Evolutionary conservation across 1,140 invertebrate species (phyloP).

Genomic region (Heliconius hermathena): DNA sequence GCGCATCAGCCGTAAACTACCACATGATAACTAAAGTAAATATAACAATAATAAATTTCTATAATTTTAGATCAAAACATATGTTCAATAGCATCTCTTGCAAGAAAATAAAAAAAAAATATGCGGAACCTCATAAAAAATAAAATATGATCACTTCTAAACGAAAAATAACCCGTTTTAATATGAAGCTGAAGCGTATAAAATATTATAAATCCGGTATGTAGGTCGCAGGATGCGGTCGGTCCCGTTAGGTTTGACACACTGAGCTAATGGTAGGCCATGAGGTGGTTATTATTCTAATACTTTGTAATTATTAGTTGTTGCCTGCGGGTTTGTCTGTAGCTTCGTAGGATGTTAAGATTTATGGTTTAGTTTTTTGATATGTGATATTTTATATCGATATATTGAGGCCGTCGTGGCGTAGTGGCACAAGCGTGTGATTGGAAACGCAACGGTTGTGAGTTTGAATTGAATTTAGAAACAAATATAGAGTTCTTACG

Average conservation of each 20-base stretch:
- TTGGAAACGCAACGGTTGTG: no score
- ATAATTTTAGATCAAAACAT: no score
- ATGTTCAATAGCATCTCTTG: no score
- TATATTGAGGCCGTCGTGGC: no score
- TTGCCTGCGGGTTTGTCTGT: conserved; percentile 4
- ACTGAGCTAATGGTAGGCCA: conserved; percentile 24
- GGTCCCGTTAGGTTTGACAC: conserved; percentile 30
- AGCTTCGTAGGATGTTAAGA: neutral
- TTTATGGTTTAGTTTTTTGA: neutral
- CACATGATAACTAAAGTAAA: no score
- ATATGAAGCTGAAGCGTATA: conserved; percentile 27
- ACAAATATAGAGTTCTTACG: no score
- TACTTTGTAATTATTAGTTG: conserved; percentile 1
- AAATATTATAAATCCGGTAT: conserved; percentile 40
- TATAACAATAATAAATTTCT: no score
- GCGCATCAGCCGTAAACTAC: no score
- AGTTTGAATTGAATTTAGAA: no score
- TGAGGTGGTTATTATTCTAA: neutral
- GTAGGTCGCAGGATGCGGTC: conserved; percentile 37
- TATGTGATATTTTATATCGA: neutral
- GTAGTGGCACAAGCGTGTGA: no score
- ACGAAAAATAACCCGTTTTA: conserved; percentile 30
- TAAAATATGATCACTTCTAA: neutral
- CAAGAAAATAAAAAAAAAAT: neutral
- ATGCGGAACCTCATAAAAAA: conserved; percentile 7